Conservation (phyloP, 2,888 invertebrate genomes). For the Aplocera efformata region DNA sequence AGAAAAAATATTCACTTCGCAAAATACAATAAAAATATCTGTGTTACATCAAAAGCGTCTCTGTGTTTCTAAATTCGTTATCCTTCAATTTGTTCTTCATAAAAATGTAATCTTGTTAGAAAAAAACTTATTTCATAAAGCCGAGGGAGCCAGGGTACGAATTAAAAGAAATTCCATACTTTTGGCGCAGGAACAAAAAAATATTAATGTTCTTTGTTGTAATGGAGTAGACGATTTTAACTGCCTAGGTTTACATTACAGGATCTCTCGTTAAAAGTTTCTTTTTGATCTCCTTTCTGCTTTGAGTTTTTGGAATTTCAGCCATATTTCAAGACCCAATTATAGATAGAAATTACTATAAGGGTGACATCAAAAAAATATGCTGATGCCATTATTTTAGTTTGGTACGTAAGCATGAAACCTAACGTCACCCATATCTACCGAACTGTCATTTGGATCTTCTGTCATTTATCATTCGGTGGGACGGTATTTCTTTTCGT, state of each 20-base stretch:
- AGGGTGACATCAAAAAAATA: too few relatives aligned
- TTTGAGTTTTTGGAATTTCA: too few relatives aligned
- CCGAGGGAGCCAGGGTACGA: constrained; percentile 38
- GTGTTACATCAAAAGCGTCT: constrained; percentile 21
- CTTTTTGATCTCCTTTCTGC: too few relatives aligned
- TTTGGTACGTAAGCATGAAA: too few relatives aligned
- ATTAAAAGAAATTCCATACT: constrained; percentile 57
- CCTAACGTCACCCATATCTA: too few relatives aligned
- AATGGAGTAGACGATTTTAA: constrained; percentile 54
- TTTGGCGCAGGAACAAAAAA: constrained; percentile 33
- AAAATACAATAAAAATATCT: constrained; percentile 26
- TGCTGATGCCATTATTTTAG: too few relatives aligned
- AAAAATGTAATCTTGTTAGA: constrained; percentile 74
- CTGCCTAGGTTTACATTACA: constrained; percentile 46
- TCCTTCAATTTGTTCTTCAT: constrained; percentile 70
- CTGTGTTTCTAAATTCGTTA: constrained; percentile 59
- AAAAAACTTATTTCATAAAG: constrained; percentile 76
- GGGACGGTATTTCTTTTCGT: too few relatives aligned
- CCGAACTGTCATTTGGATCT: too few relatives aligned
- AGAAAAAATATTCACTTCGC: constrained; percentile 28
- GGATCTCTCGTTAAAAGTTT: constrained; percentile 31
- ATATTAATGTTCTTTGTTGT: constrained; percentile 59
- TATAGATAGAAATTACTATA: too few relatives aligned
- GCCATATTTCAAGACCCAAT: too few relatives aligned
- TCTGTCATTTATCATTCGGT: too few relatives aligned